Percentiles rank a stretch among this genome's conserved stretches.
Conservation (phyloP, 2,797 vertebrate species). For the Botia kubotai region DNA sequence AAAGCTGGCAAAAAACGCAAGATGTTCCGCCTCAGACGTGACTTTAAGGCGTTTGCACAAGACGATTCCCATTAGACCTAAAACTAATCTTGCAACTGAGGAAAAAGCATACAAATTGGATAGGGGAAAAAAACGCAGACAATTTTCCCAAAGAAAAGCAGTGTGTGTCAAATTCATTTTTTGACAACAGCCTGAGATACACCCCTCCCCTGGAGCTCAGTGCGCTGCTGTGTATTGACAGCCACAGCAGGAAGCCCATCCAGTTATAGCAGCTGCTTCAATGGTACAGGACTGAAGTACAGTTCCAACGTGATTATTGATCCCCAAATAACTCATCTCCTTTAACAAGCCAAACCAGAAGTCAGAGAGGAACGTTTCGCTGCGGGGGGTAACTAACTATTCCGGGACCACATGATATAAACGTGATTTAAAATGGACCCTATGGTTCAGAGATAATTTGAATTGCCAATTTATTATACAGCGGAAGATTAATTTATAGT, state of each 20-base stretch:
- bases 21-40: conserved; percentile 33
- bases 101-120: background rate
- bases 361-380: background rate
- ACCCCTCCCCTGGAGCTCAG: conserved; percentile 2
- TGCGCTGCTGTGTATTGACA: conserved; percentile 30
- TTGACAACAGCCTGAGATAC: conserved; percentile 5
- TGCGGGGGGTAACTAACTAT: background rate
- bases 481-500: background rate
- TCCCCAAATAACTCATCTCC: conserved; percentile 34
- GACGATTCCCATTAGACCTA: conserved; percentile 27
- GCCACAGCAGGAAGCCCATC: conserved; percentile 42
- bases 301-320: conserved; percentile 34
- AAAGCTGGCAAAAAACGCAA: conserved; percentile 27
- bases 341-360: conserved; percentile 36
- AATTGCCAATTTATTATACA: background rate
- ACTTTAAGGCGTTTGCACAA: conserved; percentile 29
- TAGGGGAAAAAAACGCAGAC: background rate
- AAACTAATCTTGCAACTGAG: conserved; percentile 29
- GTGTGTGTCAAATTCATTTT: conserved; percentile 28
- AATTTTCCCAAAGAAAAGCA: conserved; percentile 1
- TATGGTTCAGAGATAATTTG: background rate
- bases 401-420: no score
- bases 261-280: conserved; percentile 47
- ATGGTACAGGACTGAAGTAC: conserved; percentile 26
- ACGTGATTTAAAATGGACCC: no score